Base-by-base conservation (phyloP, 2,113 vertebrate genomes). In the Barnardius zonarius region DNA sequence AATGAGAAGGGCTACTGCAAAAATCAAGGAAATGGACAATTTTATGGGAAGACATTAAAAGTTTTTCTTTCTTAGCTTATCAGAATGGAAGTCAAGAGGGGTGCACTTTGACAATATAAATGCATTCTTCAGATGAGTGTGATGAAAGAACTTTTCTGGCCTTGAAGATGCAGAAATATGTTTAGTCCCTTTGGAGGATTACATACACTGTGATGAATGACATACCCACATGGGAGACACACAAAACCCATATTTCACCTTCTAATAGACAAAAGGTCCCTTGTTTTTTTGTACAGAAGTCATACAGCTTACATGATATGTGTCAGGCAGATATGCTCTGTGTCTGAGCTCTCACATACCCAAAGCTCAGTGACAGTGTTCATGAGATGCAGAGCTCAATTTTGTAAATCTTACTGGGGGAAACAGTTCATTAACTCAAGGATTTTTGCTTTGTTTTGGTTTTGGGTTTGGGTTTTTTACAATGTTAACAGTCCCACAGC, bases 271-370 rank as follows among this genome's bases (percentile, higher is more conserved):
- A 46, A 8, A 46, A 69, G 24, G 6, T 64, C 33, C 10, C 20
- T 59, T 35, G 6, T 5, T 59, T 59, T n/a, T 59, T 59, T 59
- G 11, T 70, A 14, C 16, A 33, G 10, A 52, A 41, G 4, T 25
- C 5, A 18, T 52, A 19, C 35, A 52, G 16, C 8, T 70, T 68
- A 25, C 18, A 30, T 8, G 18, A 10, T 62, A 62, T 8, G 4
- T 30, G 5, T 23, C 37, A 7, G 28, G 14, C 20, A 46, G 57
- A 41, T 7, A 20, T 11, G 11, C n/a, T 62, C 33, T 57, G 10
- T 0, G 1, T 7, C 24, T 2, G 3, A 39, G 33, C 8, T 64
- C 69, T 70, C 10, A 41, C 3, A 28, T 76, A 51, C 14, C 9
- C 46, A 69, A 89, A 75, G 5, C 9, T 69, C 24, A 30, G 17